phyloP scores from a whole-genome alignment of 2,113 vertebrate species.

The Microcebus jonahi region DNA sequence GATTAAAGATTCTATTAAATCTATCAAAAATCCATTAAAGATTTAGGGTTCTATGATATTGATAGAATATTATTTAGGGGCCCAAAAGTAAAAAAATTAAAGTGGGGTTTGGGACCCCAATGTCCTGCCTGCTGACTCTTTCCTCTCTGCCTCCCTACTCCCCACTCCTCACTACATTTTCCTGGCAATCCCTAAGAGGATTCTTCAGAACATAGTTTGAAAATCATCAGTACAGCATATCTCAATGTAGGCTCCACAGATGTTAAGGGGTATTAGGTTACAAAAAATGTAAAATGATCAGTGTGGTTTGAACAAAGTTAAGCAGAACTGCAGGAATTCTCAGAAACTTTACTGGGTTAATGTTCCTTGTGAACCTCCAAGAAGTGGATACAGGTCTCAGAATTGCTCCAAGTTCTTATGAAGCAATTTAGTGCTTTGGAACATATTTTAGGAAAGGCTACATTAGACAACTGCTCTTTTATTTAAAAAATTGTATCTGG shows the following conservation, averaged over 20 bases:
- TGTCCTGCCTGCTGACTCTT: neutral
- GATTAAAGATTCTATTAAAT: neutral
- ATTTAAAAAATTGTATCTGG: neutral
- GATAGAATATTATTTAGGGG: neutral
- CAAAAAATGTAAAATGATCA: neutral
- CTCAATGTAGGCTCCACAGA: neutral
- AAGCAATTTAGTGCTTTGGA: constrained; percentile 26
- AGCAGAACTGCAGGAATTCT: constrained; percentile 32
- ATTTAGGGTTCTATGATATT: neutral
- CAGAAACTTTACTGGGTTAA: neutral
- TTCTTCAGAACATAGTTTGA: constrained; percentile 2
- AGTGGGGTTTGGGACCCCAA: neutral
- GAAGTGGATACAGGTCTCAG: neutral
- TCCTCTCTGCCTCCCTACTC: neutral
- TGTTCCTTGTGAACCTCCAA: neutral
- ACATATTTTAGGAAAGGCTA: neutral
- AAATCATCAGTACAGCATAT: constrained; percentile 22
- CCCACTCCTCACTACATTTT: neutral
- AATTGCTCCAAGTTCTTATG: neutral
- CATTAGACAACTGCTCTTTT: neutral
- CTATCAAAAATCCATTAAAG: neutral
- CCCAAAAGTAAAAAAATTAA: neutral
- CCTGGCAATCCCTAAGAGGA: neutral
- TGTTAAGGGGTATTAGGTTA: constrained; percentile 27
- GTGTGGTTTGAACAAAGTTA: neutral